Conservation (phyloP, 2,113 vertebrate genomes). For the Hemibagrus wyckioides region DNA sequence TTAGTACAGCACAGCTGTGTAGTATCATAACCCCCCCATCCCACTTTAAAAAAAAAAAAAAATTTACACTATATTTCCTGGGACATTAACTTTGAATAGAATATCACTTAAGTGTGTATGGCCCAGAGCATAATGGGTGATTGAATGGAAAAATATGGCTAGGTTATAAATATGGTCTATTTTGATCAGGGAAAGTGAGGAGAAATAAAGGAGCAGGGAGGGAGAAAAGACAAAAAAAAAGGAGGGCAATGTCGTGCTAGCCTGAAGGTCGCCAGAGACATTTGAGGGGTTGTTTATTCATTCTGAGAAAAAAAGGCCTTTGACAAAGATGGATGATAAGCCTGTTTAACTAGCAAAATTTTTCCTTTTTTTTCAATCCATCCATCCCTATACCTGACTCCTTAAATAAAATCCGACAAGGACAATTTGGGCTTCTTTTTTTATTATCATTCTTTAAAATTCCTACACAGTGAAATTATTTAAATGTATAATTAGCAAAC, state of each 20-base stretch:
- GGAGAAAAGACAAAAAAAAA: background rate
- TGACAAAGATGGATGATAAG: background rate
- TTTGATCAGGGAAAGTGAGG: background rate
- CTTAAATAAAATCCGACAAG: background rate
- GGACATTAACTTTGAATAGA: background rate
- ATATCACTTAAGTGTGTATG: background rate
- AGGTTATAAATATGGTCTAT: slow-evolving; percentile 1
- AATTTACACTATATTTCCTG: background rate
- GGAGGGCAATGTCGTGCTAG: background rate
- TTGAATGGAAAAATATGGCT: background rate
- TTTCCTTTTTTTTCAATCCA: background rate
- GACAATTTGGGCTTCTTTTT: background rate
- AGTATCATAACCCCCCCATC: background rate
- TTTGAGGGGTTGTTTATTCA: background rate
- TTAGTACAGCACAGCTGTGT: background rate
- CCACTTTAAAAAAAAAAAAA: too few species aligned
- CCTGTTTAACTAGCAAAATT: background rate
- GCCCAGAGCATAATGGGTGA: background rate
- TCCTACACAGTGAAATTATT: background rate
- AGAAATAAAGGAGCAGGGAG: background rate
- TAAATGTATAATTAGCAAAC: background rate
- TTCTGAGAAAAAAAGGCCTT: background rate
- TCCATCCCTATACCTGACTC: background rate
- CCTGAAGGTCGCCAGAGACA: background rate
- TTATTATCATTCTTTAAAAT: background rate